These are phyloP conservation scores for Oasisia sp. DNA, from an alignment of 2,888 invertebrate species.

Conservation along the genomic window DNA sequence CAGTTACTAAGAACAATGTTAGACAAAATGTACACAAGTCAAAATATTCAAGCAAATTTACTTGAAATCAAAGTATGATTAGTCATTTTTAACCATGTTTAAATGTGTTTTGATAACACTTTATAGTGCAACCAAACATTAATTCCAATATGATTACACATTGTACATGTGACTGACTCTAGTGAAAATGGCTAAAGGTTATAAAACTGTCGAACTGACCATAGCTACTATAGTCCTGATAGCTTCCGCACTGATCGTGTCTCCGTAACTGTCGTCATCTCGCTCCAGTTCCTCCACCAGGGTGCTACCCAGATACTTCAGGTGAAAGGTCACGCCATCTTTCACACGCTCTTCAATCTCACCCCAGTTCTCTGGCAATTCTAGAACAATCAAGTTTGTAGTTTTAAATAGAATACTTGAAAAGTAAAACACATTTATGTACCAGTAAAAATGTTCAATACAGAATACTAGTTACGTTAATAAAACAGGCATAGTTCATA, in stretches of 20 bases:
- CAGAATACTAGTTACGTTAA: no score
- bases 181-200: neutral
- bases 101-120: no score
- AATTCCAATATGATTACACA: neutral
- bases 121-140: no score
- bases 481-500: no score
- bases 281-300: slow-evolving; percentile 78
- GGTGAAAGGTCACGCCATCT: slow-evolving; percentile 58
- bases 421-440: neutral
- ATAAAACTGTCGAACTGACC: slow-evolving; percentile 65
- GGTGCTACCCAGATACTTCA: slow-evolving; percentile 81
- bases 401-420: neutral
- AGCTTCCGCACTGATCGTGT: slow-evolving; percentile 71
- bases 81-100: neutral
- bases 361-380: slow-evolving; percentile 39
- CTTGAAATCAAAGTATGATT: neutral
- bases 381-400: slow-evolving; percentile 30
- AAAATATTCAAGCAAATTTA: neutral
- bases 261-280: slow-evolving; percentile 80
- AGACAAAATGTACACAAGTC: neutral
- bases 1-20: neutral
- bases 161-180: neutral
- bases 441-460: neutral
- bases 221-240: slow-evolving; percentile 81
- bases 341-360: slow-evolving; percentile 35